A percentile compares a stretch with the other conserved stretches of the same genome.
Conservation (phyloP, 2,797 vertebrate genomes). For the Potorous gilbertii region DNA sequence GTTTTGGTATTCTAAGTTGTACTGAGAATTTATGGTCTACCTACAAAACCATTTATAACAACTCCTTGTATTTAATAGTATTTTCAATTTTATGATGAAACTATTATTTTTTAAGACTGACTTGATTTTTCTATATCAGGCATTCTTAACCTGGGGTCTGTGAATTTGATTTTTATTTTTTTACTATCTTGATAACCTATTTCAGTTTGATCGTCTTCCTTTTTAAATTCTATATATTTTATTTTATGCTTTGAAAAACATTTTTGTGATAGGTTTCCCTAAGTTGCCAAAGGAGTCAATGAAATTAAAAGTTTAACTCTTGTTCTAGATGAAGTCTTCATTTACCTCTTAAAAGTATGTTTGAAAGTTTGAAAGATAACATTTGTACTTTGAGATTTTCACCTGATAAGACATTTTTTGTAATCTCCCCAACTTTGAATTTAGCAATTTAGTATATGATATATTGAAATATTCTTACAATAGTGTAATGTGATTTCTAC, state of each 20-base stretch:
- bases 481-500: conserved; percentile 28
- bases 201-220: background rate
- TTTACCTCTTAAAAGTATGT: background rate
- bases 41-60: background rate
- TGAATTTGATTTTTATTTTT: background rate
- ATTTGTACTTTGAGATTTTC: conserved; percentile 54
- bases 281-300: background rate
- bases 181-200: background rate
- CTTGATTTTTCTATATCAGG: conserved; percentile 14
- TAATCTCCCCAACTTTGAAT: conserved; percentile 58
- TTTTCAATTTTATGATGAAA: conserved; percentile 14
- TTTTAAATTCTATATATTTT: background rate
- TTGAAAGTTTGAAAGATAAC: conserved; percentile 48
- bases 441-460: conserved; percentile 45
- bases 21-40: conserved; percentile 8
- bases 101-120: conserved; percentile 58
- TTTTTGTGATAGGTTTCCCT: background rate
- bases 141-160: background rate
- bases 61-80: background rate
- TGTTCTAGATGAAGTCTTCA: conserved; percentile 28
- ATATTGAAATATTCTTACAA: conserved; percentile 17
- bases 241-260: background rate
- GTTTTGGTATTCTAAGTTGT: conserved; percentile 52
- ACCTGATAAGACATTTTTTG: conserved; percentile 30
- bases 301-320: background rate